Conservation (phyloP, 2,888 invertebrate genomes). For the Epistrophella euchroma region DNA sequence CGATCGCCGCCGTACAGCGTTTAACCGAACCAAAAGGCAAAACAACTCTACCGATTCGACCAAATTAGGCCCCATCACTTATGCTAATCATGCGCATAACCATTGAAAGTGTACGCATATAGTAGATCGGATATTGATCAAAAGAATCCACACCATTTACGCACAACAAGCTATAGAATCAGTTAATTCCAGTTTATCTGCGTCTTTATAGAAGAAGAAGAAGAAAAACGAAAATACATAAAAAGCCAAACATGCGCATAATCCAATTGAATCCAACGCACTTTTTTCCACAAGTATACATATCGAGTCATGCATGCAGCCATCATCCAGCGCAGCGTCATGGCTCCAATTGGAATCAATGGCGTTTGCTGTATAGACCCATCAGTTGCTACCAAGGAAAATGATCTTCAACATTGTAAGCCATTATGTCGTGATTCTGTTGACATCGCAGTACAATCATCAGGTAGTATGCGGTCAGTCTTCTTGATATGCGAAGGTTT, state of each 20-base stretch:
- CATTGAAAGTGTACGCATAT: constrained; percentile 38
- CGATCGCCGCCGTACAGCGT: no score
- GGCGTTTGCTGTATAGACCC: constrained; percentile 2
- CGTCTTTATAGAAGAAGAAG: not conserved
- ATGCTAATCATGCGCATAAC: constrained; percentile 67
- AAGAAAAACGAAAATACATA: not conserved
- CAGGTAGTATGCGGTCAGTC: constrained; percentile 37
- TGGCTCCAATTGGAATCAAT: constrained; percentile 25
- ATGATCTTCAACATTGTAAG: constrained; percentile 70
- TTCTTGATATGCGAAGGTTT: constrained; percentile 9
- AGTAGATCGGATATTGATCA: constrained; percentile 53
- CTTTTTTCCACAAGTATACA: constrained; percentile 5
- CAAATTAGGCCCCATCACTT: constrained; percentile 37
- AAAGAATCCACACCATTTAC: constrained; percentile 41
- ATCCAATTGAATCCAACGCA: constrained; percentile 66
- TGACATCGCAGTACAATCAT: constrained; percentile 67
- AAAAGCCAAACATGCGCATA: constrained; percentile 58
- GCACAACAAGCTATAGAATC: constrained; percentile 7
- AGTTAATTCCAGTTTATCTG: constrained; percentile 14
- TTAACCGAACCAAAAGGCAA: not conserved
- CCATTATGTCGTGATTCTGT: constrained; percentile 76
- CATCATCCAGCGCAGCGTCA: constrained; percentile 10
- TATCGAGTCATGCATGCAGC: not conserved
- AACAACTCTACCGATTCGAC: not conserved
- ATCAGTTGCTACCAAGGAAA: constrained; percentile 22